Evolutionary conservation across 2,797 vertebrate species (phyloP), one percentile per base, ranked within the genome.

Genomic region (Hafferia zeledoni): DNA sequence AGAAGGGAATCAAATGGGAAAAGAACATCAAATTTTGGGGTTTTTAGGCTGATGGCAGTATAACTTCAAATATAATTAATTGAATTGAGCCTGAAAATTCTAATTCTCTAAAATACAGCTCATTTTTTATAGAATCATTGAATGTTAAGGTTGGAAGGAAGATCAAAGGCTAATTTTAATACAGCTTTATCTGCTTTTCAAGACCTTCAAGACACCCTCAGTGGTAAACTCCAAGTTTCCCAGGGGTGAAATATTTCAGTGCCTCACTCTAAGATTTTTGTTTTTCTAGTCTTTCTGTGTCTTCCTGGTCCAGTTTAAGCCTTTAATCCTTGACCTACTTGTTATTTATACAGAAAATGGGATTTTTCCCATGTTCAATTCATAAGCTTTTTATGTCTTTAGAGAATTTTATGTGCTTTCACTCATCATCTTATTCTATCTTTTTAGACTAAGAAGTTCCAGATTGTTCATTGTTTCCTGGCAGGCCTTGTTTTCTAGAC

Each of bases 281-380:
- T 35, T 93, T 60, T 83, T 50, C 25, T 64, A 28, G 17, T 27
- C 37, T 71, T 81, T 76, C 44, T 77, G 82, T 64, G 46, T 87
- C 57, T 60, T 87, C 19, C 23, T 76, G 23, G 63, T 91, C 53
- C 76, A 69, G 16, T 79, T 85, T 83, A 89, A 93, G 59, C 33
- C 63, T 87, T 89, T 91, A 93, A 90, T 94, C 88, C 50, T 64
- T 90, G 85, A 16, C 47, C 43, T 89, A 49, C 49, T 84, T 91
- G 46, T 79, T 81, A 49, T 71, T 71, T 84, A 31, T 64, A 22
- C 25, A 53, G 43, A 87, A 87, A 49, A 71, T 5, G 61, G 75
- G 61, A 43, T 47, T 78, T 72, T 60, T 30, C 16, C 17, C 2
- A 2, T 76, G 91, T 89, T 91, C 41, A 68, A 3, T 78, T 84